Base-by-base conservation (phyloP, 1,140 invertebrate genomes). In the Parapsyche elsis region DNA sequence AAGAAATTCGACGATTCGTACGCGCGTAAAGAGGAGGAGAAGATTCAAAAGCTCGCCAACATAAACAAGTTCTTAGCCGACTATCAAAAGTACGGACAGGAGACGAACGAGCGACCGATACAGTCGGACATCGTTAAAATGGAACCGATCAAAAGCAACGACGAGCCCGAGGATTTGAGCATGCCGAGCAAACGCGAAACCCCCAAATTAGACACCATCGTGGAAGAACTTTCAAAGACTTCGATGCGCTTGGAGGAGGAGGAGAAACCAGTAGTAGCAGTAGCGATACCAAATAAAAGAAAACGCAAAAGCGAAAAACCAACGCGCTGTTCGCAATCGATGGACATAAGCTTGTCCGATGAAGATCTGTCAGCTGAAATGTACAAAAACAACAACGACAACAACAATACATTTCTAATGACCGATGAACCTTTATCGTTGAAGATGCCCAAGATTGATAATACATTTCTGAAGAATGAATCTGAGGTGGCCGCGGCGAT, bases 251-350 rank as follows among this genome's bases (percentile, higher is more conserved):
- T 53, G 4, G 84, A 84, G 73, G 74, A 80, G 7, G 84, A 84
- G 74, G 74, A 80, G 7, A 87, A 89, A 24, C 87, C 88, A 71
- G 89, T 90, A 84, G 84, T 84, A 24, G 85, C 83, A 83, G 87
- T 86, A 71, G 81, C 86, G 82, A 89, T 89, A 83, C 90, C 90
- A 23, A 92, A 91, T 85, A 92, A 92, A 81, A 88, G 95, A 81
- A 96, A 97, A 86, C 89, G 96, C 59, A 98, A 97, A 87, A 96
- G 93, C 84, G 94, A 95, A 84, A 96, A 97, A 86, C 96, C 96
- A 0, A 97, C 94, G 0, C 90, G 95, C 81, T 96, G 94, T 87
- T 92, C 95, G 0, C 89, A 94, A 59, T 91, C 90, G 7, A 91
- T 92, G 49, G 92, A 92, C 80, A 88, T 88, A 59, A 89, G 84